These are phyloP conservation scores for Lophius piscatorius DNA, from an alignment of 2,113 vertebrate species.

Conservation along the genomic window DNA sequence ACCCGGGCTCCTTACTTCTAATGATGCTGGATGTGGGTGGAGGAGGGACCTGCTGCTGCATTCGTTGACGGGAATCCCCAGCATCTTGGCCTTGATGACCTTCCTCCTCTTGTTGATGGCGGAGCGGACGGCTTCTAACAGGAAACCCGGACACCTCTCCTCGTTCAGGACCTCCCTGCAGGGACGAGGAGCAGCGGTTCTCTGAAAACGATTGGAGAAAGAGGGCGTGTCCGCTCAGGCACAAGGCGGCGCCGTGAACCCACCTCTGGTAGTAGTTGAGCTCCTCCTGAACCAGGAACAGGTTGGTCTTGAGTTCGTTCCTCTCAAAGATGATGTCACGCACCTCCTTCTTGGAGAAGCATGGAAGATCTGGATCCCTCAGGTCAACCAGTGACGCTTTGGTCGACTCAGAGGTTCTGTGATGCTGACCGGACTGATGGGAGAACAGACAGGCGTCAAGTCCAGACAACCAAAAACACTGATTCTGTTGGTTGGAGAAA, in stretches of 20 bases:
- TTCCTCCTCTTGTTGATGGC: slow-evolving; percentile 88
- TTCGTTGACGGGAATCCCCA: slow-evolving; percentile 84
- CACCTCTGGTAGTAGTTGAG: slow-evolving; percentile 93
- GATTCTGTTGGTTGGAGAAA: neutral
- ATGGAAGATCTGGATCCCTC: slow-evolving; percentile 76
- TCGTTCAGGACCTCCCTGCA: slow-evolving; percentile 91
- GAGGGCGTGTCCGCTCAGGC: neutral
- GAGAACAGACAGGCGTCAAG: neutral
- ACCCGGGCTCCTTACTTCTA: no score
- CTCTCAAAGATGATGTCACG: slow-evolving; percentile 92
- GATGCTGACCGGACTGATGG: slow-evolving; percentile 55
- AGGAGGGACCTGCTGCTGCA: slow-evolving; percentile 86
- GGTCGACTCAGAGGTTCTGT: slow-evolving; percentile 21
- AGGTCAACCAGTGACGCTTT: slow-evolving; percentile 63
- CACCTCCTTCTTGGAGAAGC: slow-evolving; percentile 91
- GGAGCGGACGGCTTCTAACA: slow-evolving; percentile 87
- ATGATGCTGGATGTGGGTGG: neutral
- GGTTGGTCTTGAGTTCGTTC: slow-evolving; percentile 94
- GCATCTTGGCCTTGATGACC: slow-evolving; percentile 96
- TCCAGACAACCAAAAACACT: neutral
- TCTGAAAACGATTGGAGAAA: neutral
- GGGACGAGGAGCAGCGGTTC: neutral
- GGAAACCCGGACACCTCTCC: slow-evolving; percentile 86
- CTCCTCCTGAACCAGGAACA: slow-evolving; percentile 96
- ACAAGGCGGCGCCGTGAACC: slow-evolving; percentile 12